These are phyloP conservation scores for Phaetusa simplex DNA, from an alignment of 2,113 vertebrate genomes.

Conservation along the genomic window DNA sequence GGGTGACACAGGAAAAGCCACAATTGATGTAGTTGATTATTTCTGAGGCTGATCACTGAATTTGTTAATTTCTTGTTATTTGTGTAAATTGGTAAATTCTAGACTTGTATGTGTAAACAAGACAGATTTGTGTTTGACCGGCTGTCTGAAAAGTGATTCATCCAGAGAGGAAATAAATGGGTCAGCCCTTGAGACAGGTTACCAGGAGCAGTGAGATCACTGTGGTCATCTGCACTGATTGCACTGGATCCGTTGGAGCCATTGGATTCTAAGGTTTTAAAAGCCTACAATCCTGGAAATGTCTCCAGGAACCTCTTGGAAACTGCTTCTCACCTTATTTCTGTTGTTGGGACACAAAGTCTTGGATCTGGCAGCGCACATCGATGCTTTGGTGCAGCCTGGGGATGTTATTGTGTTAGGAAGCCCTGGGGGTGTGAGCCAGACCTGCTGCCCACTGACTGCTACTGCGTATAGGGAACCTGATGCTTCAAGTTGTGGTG, in stretches of 20 bases:
- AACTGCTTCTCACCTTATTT: neutral
- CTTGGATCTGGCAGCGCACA: neutral
- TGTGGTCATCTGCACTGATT: neutral
- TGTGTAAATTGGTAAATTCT: neutral
- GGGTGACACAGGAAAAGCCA: neutral
- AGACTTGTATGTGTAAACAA: neutral
- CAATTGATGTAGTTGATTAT: neutral
- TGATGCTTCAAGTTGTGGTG: neutral
- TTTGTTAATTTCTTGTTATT: neutral
- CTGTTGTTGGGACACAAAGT: neutral
- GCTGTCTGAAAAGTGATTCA: neutral
- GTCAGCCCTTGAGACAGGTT: neutral
- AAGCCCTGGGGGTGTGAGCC: neutral
- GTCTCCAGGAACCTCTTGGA: neutral
- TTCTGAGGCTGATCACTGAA: neutral
- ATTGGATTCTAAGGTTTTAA: neutral
- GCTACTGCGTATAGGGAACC: neutral
- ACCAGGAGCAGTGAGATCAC: neutral
- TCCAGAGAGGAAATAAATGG: neutral
- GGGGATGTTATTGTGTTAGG: neutral
- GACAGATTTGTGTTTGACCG: neutral
- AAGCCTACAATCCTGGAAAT: neutral
- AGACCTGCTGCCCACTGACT: neutral
- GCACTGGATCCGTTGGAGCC: neutral
- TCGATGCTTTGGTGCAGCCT: neutral